Conservation (phyloP, 2,888 invertebrate species). For the Heliconius aoede region DNA sequence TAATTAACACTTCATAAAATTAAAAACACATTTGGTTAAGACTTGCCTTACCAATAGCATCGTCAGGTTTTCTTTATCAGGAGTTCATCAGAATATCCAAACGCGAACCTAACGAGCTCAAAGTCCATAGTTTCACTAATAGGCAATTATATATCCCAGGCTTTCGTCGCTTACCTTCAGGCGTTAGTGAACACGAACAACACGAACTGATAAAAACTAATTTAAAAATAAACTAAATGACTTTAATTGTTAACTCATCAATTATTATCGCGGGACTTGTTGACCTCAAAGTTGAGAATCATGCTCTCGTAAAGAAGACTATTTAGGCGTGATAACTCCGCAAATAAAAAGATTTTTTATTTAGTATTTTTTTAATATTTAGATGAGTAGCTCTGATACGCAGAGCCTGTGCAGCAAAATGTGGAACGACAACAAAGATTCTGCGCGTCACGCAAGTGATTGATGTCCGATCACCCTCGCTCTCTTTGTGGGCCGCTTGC, state of each 20-base stretch:
- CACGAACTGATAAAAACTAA: not conserved
- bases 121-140: not conserved
- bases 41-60: not conserved
- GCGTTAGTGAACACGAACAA: not conserved
- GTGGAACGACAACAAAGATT: constrained; percentile 62
- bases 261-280: not conserved
- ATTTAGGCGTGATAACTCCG: constrained; percentile 30
- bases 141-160: no score
- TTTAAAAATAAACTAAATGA: not conserved
- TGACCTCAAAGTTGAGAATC: constrained; percentile 8
- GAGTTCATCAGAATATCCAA: not conserved
- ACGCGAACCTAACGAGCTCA: not conserved
- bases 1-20: not conserved
- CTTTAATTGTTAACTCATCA: not conserved
- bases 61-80: not conserved
- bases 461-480: constrained; percentile 63
- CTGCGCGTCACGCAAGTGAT: constrained; percentile 74
- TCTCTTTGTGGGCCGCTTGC: constrained; percentile 62
- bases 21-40: not conserved
- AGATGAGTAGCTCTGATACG: constrained; percentile 53
- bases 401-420: constrained; percentile 65
- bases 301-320: constrained; percentile 16
- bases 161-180: not conserved
- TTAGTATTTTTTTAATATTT: constrained; percentile 53
- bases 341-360: constrained; percentile 46